These are phyloP conservation scores for Choristoneura fumiferana DNA, from an alignment of 1,140 invertebrate genomes.

Conservation along the genomic window DNA sequence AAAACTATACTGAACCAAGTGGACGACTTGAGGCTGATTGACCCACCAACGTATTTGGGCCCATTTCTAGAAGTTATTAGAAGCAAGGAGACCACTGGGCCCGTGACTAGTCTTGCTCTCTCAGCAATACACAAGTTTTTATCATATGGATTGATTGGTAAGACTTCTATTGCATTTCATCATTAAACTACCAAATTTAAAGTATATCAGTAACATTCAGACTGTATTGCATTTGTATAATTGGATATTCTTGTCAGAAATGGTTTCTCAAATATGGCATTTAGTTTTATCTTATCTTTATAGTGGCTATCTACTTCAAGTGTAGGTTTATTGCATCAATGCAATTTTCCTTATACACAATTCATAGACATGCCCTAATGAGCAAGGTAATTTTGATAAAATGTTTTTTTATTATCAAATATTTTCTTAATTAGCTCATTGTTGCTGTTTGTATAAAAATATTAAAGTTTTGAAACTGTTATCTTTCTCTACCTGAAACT, in stretches of 20 bases:
- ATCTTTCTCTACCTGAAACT: too few species aligned
- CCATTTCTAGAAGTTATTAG: conserved; percentile 97
- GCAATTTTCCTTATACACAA: too few species aligned
- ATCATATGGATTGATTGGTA: conserved; percentile 94
- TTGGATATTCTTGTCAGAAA: too few species aligned
- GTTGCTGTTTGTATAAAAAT: too few species aligned
- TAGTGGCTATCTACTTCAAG: neutral
- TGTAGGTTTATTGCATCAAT: neutral
- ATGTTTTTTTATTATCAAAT: conserved; percentile 33
- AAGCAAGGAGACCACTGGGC: conserved; percentile 96
- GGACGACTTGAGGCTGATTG: conserved; percentile 88
- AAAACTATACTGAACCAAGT: conserved; percentile 90
- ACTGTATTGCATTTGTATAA: too few species aligned
- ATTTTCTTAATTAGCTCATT: conserved; percentile 25
- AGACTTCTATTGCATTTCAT: conserved; percentile 30
- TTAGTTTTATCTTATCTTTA: conserved; percentile 6
- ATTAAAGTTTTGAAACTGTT: too few species aligned
- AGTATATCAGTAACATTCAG: too few species aligned
- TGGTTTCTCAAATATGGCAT: neutral
- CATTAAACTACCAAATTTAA: neutral
- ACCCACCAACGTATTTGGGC: conserved; percentile 87
- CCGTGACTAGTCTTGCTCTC: conserved; percentile 95
- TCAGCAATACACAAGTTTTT: conserved; percentile 97
- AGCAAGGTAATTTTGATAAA: conserved; percentile 32
- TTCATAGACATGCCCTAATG: too few species aligned